Percentiles rank a stretch among this genome's conserved stretches.
Conservation (phyloP, 2,888 invertebrate species). For the Andrena chrysosceles region DNA sequence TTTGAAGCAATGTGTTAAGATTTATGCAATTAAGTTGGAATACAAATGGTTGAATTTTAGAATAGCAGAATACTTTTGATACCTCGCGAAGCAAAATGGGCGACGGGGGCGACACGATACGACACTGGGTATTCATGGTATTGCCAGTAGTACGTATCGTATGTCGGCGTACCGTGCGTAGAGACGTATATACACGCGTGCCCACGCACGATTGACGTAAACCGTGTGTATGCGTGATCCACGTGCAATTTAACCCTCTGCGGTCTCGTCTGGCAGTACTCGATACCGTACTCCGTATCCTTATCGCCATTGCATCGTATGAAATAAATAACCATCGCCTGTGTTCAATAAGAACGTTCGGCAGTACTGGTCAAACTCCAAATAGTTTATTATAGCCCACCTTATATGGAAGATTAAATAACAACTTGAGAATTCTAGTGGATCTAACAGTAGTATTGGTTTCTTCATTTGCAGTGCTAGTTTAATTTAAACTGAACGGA, state of each 20-base stretch:
- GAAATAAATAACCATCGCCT: constrained; percentile 5
- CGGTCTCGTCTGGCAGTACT: constrained; percentile 32
- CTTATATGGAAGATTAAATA: neutral
- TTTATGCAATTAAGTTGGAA: too few species aligned
- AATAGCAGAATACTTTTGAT: neutral
- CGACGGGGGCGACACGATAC: constrained; percentile 31
- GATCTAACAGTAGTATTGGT: neutral
- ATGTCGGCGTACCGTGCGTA: constrained; percentile 48
- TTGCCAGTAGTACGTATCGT: constrained; percentile 55
- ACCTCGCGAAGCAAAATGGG: neutral
- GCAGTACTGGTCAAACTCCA: too few species aligned
- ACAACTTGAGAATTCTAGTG: neutral
- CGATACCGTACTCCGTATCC: constrained; percentile 23
- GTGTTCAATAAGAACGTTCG: neutral
- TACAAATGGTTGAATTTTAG: neutral
- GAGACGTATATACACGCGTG: constrained; percentile 39
- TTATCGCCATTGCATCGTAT: constrained; percentile 34
- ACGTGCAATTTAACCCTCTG: constrained; percentile 63
- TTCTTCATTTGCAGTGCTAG: too few species aligned
- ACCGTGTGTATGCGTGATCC: constrained; percentile 48
- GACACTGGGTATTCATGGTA: constrained; percentile 54
- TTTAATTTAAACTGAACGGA: too few species aligned
- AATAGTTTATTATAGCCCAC: neutral
- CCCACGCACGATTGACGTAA: constrained; percentile 56
- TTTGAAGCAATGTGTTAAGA: too few species aligned